These are phyloP conservation scores for Atherix ibis DNA, from an alignment of 2,888 invertebrate genomes.

Conservation along the genomic window DNA sequence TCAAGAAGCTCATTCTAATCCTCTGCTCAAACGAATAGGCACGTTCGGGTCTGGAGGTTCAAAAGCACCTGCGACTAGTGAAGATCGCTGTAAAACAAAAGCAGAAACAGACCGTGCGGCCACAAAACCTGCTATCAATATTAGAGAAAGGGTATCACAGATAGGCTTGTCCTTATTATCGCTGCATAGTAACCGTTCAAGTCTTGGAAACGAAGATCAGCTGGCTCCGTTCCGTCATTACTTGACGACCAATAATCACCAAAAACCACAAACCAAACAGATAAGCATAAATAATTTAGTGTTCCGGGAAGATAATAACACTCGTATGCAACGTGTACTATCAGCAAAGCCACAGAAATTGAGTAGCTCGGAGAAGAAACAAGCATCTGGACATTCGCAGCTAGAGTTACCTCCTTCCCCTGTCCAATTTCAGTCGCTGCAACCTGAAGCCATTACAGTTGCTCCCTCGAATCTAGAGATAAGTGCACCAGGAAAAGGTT, in stretches of 20 bases:
- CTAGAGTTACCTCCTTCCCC: slow-evolving; percentile 19
- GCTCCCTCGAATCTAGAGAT: slow-evolving; percentile 11
- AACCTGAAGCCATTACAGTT: slow-evolving; percentile 15
- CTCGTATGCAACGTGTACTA: slow-evolving; percentile 7
- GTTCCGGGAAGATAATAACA: slow-evolving; percentile 9
- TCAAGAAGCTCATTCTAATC: slow-evolving; percentile 42
- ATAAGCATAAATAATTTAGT: slow-evolving; percentile 13
- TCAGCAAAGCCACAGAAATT: slow-evolving; percentile 12
- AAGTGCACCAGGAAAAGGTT: slow-evolving; percentile 7
- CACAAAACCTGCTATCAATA: not conserved
- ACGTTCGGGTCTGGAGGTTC: slow-evolving; percentile 9
- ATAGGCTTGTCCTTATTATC: slow-evolving; percentile 10
- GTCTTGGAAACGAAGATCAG: slow-evolving; percentile 10
- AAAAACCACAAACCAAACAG: slow-evolving; percentile 9
- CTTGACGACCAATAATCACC: slow-evolving; percentile 6
- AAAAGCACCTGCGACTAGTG: no score
- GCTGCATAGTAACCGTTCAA: slow-evolving; percentile 5
- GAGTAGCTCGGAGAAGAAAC: slow-evolving; percentile 1
- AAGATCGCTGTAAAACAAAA: slow-evolving; percentile 6
- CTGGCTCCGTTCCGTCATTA: slow-evolving; percentile 10
- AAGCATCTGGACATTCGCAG: slow-evolving; percentile 7
- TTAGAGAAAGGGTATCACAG: slow-evolving; percentile 9
- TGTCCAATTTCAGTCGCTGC: slow-evolving; percentile 26
- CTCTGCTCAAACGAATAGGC: slow-evolving; percentile 29
- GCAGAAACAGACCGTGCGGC: slow-evolving; percentile 7